Percentiles rank a stretch among this genome's conserved stretches.
Evolutionary conservation across 2,888 invertebrate genomes (phyloP).

Genomic region (Leptopilina myrica): DNA sequence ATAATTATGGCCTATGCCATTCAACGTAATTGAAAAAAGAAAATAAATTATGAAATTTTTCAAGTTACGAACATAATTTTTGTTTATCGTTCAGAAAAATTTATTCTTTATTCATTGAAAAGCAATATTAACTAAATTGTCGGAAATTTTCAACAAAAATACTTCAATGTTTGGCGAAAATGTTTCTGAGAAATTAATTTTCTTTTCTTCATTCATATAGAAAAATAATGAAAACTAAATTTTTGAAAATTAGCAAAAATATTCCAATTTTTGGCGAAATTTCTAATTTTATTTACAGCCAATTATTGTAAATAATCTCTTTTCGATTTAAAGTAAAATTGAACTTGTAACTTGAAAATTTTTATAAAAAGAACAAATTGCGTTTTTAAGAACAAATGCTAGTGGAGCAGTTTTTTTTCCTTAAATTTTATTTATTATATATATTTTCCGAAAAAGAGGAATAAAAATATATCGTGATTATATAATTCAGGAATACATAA

Average conservation of each 20-base stretch:
- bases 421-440: neutral
- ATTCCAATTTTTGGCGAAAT: no score
- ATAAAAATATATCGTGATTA: conserved; percentile 12
- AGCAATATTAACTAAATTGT: no score
- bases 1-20: conserved; percentile 13
- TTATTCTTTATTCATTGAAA: no score
- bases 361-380: neutral
- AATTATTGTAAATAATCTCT: neutral
- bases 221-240: no score
- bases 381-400: neutral
- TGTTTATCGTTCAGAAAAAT: no score
- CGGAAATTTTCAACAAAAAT: no score
- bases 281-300: neutral
- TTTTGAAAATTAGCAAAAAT: no score
- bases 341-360: neutral
- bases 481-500: conserved; percentile 42
- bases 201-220: no score
- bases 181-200: no score
- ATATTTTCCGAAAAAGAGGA: neutral
- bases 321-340: neutral
- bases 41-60: conserved; percentile 7
- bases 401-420: neutral
- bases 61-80: conserved; percentile 3
- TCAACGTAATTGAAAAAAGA: neutral
- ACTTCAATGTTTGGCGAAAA: no score